Conservation (phyloP, 2,797 vertebrate species). For the Tragelaphus eurycerus region DNA sequence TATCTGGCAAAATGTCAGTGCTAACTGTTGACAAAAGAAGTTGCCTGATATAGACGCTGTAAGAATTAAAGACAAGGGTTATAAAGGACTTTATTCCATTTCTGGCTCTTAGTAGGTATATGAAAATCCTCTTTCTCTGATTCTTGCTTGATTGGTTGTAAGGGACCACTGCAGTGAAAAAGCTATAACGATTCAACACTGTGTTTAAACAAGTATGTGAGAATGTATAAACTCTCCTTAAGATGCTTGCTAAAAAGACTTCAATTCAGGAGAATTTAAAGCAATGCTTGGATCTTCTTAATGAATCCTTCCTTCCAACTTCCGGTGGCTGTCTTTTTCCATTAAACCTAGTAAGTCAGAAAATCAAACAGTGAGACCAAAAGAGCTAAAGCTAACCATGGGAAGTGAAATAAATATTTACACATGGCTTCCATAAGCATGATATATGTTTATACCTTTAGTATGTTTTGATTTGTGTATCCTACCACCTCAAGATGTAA, state of each 20-base stretch:
- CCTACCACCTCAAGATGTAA: slow-evolving; percentile 64
- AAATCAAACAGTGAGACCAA: slow-evolving; percentile 54
- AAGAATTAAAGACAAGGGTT: not conserved
- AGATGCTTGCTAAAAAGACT: slow-evolving; percentile 22
- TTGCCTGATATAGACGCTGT: not conserved
- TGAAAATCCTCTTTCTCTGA: not conserved
- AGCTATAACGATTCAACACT: not conserved
- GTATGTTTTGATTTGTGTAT: slow-evolving; percentile 69
- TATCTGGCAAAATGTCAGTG: not conserved
- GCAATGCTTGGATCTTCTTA: slow-evolving; percentile 1
- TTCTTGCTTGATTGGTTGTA: not conserved
- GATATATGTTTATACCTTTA: slow-evolving; percentile 71
- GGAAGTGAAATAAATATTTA: slow-evolving; percentile 72
- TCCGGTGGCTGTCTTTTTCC: slow-evolving; percentile 15
- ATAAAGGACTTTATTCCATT: not conserved
- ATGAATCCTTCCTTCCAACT: slow-evolving; percentile 19
- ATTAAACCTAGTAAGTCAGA: slow-evolving; percentile 46
- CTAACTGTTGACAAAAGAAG: not conserved
- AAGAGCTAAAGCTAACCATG: slow-evolving; percentile 51
- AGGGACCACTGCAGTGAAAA: not conserved
- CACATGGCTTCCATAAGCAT: slow-evolving; percentile 62
- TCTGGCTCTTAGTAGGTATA: not conserved
- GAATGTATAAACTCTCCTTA: not conserved
- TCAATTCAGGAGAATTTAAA: slow-evolving; percentile 45
- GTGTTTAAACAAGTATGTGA: not conserved